A percentile compares a stretch with the other conserved stretches of the same genome.
Conservation (phyloP, 2,113 vertebrate genomes). For the Xiphorhynchus elegans region DNA sequence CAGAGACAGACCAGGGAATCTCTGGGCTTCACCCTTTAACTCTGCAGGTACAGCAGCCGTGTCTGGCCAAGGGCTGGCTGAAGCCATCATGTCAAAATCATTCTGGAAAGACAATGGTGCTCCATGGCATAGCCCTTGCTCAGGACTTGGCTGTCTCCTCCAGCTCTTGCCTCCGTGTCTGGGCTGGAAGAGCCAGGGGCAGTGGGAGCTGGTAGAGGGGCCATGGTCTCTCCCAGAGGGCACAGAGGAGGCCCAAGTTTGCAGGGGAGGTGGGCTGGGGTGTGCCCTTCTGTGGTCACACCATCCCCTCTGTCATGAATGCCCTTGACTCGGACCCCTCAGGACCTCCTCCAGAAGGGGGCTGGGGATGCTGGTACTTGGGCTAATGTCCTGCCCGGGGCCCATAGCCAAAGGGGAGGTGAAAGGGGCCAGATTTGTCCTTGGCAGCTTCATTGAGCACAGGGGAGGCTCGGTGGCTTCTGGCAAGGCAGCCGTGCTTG, state of each 20-base stretch:
- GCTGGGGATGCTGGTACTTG: background rate
- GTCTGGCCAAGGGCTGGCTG: background rate
- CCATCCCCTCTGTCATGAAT: accelerated
- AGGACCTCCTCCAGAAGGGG: accelerated
- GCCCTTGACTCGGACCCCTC: accelerated
- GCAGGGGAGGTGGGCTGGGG: background rate
- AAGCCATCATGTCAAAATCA: background rate
- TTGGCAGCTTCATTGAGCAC: background rate
- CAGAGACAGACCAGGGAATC: accelerated
- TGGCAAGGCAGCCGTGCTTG: background rate
- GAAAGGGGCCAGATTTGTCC: background rate
- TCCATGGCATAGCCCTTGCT: background rate
- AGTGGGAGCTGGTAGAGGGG: background rate
- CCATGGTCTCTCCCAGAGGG: accelerated
- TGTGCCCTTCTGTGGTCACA: background rate
- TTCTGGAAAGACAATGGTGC: background rate
- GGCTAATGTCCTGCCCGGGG: background rate
- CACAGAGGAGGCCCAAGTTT: background rate
- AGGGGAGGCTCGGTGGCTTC: background rate
- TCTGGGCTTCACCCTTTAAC: background rate
- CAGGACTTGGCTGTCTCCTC: accelerated
- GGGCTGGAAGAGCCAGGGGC: background rate
- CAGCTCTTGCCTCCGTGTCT: accelerated
- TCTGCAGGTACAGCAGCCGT: background rate
- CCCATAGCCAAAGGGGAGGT: background rate